These are phyloP conservation scores for Nixonia krombeini DNA, from an alignment of 1,140 invertebrate species.

Conservation along the genomic window DNA sequence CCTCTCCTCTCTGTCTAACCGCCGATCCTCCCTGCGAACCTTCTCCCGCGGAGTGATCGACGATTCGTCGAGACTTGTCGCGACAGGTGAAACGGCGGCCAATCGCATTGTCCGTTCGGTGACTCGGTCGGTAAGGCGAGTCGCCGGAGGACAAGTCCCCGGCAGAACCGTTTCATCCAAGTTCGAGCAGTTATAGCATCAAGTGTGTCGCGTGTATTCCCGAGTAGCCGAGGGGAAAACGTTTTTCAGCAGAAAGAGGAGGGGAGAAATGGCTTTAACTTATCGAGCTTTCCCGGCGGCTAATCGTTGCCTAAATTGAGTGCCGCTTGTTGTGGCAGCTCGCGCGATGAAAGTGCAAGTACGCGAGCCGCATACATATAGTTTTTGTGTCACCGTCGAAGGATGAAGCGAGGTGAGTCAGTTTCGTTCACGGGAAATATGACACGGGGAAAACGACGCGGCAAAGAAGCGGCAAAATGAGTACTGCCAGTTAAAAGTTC, in stretches of 20 bases:
- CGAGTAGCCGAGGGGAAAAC: too few relatives aligned
- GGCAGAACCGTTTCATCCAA: background rate
- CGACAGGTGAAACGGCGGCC: conserved; percentile 48
- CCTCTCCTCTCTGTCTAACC: too few relatives aligned
- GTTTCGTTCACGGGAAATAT: too few relatives aligned
- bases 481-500: too few relatives aligned
- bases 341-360: background rate
- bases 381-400: background rate
- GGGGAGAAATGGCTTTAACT: too few relatives aligned
- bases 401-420: background rate
- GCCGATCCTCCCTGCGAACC: conserved; percentile 4
- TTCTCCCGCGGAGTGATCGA: conserved; percentile 24
- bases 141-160: conserved; percentile 22
- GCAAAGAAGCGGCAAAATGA: too few relatives aligned
- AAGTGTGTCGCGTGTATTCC: too few relatives aligned
- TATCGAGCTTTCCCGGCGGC: too few relatives aligned
- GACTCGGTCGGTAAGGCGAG: conserved; percentile 30
- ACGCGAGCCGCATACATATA: background rate
- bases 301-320: background rate
- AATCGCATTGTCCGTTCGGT: conserved; percentile 45
- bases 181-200: too few relatives aligned
- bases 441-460: too few relatives aligned
- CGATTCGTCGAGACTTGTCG: conserved; percentile 28
- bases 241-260: too few relatives aligned
- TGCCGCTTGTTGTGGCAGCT: background rate